These are phyloP conservation scores for Hypolimnas misippus DNA, from an alignment of 2,888 invertebrate genomes.

Conservation along the genomic window DNA sequence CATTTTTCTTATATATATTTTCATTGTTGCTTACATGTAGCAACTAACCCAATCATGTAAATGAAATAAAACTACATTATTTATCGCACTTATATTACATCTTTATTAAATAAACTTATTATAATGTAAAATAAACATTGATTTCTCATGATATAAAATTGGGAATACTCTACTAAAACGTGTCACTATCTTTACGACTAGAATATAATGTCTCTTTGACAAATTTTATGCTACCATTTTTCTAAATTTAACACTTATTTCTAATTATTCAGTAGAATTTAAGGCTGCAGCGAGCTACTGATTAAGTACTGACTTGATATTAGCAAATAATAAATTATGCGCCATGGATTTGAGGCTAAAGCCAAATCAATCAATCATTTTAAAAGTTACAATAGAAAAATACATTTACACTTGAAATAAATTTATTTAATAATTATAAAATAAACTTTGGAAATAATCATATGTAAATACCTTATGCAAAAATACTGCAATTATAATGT, in stretches of 20 bases:
- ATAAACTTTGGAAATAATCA: neutral
- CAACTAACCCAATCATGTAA: no score
- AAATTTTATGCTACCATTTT: constrained; percentile 25
- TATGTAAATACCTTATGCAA: neutral
- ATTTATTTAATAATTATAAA: neutral
- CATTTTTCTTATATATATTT: constrained; percentile 26
- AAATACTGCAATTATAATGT: neutral
- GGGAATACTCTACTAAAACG: constrained; percentile 32
- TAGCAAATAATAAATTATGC: neutral
- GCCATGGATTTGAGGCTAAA: neutral
- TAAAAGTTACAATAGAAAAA: no score
- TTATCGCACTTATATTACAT: constrained; percentile 15
- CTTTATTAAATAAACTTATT: constrained; percentile 16
- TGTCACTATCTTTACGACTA: constrained; percentile 42
- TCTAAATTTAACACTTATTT: constrained; percentile 28
- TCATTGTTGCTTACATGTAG: constrained; percentile 2
- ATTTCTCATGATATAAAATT: constrained; percentile 32
- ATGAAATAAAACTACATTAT: constrained; percentile 8
- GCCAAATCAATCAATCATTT: neutral
- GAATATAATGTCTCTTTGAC: constrained; percentile 36
- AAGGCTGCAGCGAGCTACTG: constrained; percentile 2
- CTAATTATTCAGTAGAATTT: constrained; percentile 3
- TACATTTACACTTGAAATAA: neutral
- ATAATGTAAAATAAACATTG: constrained; percentile 21
- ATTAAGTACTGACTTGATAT: constrained; percentile 2